Evolutionary conservation across 2,113 vertebrate genomes (phyloP).

Genomic region (Beaufortia kweichowensis): DNA sequence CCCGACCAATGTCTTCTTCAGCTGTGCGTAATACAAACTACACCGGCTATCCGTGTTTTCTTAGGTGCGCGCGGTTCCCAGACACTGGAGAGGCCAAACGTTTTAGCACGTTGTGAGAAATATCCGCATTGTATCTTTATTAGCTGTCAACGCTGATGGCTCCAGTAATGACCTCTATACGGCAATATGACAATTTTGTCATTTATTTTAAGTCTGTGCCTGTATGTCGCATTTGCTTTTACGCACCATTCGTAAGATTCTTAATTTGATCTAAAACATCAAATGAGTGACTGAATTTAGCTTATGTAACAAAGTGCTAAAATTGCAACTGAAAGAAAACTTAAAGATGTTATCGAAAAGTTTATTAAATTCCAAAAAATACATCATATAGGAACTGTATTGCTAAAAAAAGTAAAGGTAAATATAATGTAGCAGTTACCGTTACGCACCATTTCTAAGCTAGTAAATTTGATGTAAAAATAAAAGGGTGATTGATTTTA

Average conservation of each 20-base stretch:
- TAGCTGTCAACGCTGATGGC: conserved; percentile 63
- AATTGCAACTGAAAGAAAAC: no score
- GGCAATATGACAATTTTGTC: conserved; percentile 32
- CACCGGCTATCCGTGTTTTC: conserved; percentile 82
- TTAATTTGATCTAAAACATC: not conserved
- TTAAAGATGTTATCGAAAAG: no score
- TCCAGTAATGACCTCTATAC: conserved; percentile 51
- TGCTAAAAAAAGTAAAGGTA: no score
- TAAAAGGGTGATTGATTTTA: no score
- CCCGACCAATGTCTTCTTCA: conserved; percentile 90
- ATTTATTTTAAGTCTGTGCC: not conserved
- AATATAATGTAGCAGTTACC: no score
- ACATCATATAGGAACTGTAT: no score
- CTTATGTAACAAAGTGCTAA: no score
- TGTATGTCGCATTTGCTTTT: not conserved
- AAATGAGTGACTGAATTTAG: not conserved
- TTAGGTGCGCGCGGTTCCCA: conserved; percentile 85
- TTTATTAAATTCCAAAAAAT: no score
- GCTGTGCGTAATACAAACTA: conserved; percentile 81
- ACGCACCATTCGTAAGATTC: not conserved
- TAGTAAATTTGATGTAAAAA: no score
- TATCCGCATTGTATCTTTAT: conserved; percentile 72
- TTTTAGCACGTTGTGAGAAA: conserved; percentile 81
- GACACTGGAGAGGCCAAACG: conserved; percentile 75
- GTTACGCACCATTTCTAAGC: no score